Base-by-base conservation (phyloP, 2,797 vertebrate species). In the Prunella strophiata region DNA sequence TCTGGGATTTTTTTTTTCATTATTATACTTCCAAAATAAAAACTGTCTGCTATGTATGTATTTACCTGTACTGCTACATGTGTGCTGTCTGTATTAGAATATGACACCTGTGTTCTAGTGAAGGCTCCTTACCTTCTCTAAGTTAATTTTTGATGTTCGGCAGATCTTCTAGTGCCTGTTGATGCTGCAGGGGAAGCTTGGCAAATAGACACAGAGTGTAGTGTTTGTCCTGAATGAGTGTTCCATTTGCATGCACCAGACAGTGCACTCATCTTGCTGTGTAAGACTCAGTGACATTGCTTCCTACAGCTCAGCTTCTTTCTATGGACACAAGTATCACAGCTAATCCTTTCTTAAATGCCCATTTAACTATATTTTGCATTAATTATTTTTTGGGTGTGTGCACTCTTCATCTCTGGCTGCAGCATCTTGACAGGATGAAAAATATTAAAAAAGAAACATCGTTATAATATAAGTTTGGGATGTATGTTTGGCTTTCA, bases 261-360 rank as follows among this genome's bases (percentile, higher is more conserved):
- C 27, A 63, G 30, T 29, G 27, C 29, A 4, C 23, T 75, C 30
- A 4, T 73, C 45, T 36, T 72, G 42, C 47, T 63, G 3, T 3
- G 6, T 47, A 16, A 70, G 59, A 21, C 21, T 70, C 4, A 0
- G 29, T 27, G 50, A 13, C 2, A 1, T 61, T 1, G 4, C 40
- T 77, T 89, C 59, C 51, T 20, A 23, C 19, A 17, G 7, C 29
- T 51, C 23, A 34, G 32, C 38, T 66, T 17, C 30, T 48, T 70
- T 25, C 27, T 40, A 8, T 19, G 27, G 18, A 17, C 26, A 27
- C 32, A 72, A 13, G 48, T 48, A 51, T 47, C 30, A 23, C 55
- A 68, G 50, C 10, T 84, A 55, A 54, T 75, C 13, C 16, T 50
- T 81, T 45, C 50, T 54, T 57, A 59, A 52, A 72, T 75, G 34